Base-by-base conservation (phyloP, 2,113 vertebrate species). In the Picathartes gymnocephalus region DNA sequence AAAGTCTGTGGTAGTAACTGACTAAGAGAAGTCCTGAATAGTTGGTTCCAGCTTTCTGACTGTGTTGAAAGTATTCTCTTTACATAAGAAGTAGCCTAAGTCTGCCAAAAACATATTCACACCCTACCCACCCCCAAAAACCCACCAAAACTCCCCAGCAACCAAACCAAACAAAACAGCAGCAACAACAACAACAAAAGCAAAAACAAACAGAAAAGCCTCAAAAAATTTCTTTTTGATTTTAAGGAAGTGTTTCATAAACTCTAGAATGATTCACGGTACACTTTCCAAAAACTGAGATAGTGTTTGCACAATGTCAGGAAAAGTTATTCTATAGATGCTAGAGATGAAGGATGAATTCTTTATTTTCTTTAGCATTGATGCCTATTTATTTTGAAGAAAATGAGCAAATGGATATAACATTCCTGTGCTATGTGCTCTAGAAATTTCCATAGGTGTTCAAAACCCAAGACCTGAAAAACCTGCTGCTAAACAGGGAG, bases 51-150 rank as follows among this genome's bases (percentile, higher is more conserved):
- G 11, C 19, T 91, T 58, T 86, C 69, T 78, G 42, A 44, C 19
- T 24, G 11, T 33, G 56, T 61, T 25, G 9, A n/a, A 84, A 79
- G 6, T 68, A 8, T 50, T 88, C 48, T 79, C 3, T 51, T 76
- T 72, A 15, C 14, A 15, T 44, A 54, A 78, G 58, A 22, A 57
- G 14, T 31, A 86, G 11, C 15, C 18, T 39, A 56, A 42, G 6
- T 64, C 30, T 69, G 37, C 7, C 15, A 81, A 61, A 56, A 47
- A 4, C 19, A 60, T n/a, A 7, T 3, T 13, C 5, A 0, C 6
- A 13, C 0, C 3, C 6, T n/a, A 5, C 10, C 4, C 10, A 15
- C 5, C 1, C 22, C 7, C 22, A 5, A 54, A 30, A 30, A 2
- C 5, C 6, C 6, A 37, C 16, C n/a, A 14, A 71, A 22, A 13